Conservation (phyloP, 2,888 invertebrate genomes). For the Corythucha ciliata region DNA sequence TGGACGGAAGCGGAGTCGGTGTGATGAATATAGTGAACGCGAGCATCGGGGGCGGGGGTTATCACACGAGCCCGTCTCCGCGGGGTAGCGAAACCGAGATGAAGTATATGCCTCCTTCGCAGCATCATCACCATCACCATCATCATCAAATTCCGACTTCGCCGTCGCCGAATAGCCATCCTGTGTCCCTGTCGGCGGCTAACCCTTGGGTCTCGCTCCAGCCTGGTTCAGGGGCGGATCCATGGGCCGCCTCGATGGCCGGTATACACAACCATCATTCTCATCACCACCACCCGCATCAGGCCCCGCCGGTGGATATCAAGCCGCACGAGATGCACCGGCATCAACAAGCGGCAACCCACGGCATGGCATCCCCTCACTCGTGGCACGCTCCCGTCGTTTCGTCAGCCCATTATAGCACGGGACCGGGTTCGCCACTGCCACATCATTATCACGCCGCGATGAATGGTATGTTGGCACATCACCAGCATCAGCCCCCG, state of each 20-base stretch:
- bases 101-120: conserved; percentile 80
- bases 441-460: conserved; percentile 59
- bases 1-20: conserved; percentile 49
- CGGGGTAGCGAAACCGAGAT: conserved; percentile 82
- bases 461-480: conserved; percentile 59
- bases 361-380: conserved; percentile 59
- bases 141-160: conserved; percentile 58
- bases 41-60: conserved; percentile 40
- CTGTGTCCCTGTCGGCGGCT: conserved; percentile 48
- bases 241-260: conserved; percentile 63
- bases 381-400: conserved; percentile 87
- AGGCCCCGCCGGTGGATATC: conserved; percentile 52
- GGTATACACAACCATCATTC: conserved; percentile 59
- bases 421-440: conserved; percentile 62
- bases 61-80: conserved; percentile 72
- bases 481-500: conserved; percentile 54
- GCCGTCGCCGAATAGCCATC: conserved; percentile 55
- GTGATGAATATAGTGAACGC: conserved; percentile 42
- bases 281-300: conserved; percentile 60
- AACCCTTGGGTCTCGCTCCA: conserved; percentile 80
- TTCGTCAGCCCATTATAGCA: conserved; percentile 66
- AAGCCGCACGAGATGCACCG: conserved; percentile 50
- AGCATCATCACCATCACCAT: conserved; percentile 69
- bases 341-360: conserved; percentile 32
- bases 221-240: conserved; percentile 57